Percentiles rank a stretch among this genome's conserved stretches.
Evolutionary conservation across 2,888 invertebrate genomes (phyloP).

Genomic region (Cheilosia grossa): DNA sequence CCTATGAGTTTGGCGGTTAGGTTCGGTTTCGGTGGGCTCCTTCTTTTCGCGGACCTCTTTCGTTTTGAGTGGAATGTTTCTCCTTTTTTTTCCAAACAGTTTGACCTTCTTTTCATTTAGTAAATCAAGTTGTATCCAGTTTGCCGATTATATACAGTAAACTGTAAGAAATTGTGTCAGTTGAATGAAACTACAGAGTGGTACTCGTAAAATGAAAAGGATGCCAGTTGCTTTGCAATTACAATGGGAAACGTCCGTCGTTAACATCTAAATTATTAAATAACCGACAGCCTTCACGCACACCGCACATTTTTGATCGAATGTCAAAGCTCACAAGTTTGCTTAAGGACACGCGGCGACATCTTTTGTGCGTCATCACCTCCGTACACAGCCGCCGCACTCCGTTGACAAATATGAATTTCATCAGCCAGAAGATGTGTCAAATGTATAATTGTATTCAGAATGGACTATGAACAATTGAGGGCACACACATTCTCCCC

Average conservation of each 20-base stretch:
- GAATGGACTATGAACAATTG: slow-evolving; percentile 63
- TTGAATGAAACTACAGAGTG: slow-evolving; percentile 7
- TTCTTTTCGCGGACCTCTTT: slow-evolving; percentile 29
- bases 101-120: slow-evolving; percentile 67
- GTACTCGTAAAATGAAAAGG: background rate
- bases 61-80: slow-evolving; percentile 53
- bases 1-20: slow-evolving; percentile 59
- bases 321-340: slow-evolving; percentile 67
- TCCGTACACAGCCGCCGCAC: slow-evolving; percentile 14
- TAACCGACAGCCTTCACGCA: background rate
- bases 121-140: slow-evolving; percentile 25
- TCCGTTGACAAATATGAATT: slow-evolving; percentile 72
- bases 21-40: slow-evolving; percentile 12
- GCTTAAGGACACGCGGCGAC: slow-evolving; percentile 71
- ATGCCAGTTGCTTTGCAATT: background rate
- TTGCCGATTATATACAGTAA: background rate
- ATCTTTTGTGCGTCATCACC: slow-evolving; percentile 61
- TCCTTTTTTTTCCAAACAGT: slow-evolving; percentile 54
- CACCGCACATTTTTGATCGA: slow-evolving; percentile 27
- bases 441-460: slow-evolving; percentile 48
- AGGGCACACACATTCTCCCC: slow-evolving; percentile 10
- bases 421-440: slow-evolving; percentile 52
- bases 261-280: slow-evolving; percentile 43
- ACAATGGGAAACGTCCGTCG: slow-evolving; percentile 10
- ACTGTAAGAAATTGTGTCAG: slow-evolving; percentile 14